These are phyloP conservation scores for Phrynosoma platyrhinos DNA, from an alignment of 2,113 vertebrate genomes.

Conservation along the genomic window DNA sequence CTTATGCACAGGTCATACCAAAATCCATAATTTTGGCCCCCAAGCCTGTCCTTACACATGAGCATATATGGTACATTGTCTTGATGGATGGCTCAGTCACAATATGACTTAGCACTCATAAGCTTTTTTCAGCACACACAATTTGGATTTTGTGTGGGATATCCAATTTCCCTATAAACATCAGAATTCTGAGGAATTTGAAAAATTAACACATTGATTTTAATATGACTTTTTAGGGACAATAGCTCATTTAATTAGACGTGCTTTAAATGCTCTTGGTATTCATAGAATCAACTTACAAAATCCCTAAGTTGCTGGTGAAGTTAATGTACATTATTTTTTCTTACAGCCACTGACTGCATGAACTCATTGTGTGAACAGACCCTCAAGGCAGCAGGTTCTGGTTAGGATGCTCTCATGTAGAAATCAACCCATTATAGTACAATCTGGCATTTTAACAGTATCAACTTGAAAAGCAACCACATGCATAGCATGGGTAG, in stretches of 20 bases:
- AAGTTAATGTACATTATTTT: not conserved
- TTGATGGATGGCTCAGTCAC: too few relatives aligned
- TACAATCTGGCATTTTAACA: not conserved
- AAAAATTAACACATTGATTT: not conserved
- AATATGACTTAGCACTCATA: too few relatives aligned
- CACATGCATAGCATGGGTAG: not conserved
- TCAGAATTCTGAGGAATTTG: not conserved
- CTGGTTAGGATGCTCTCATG: not conserved
- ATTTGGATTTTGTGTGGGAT: too few relatives aligned
- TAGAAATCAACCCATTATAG: not conserved
- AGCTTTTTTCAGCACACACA: too few relatives aligned
- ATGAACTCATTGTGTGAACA: not conserved
- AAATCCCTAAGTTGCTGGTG: too few relatives aligned
- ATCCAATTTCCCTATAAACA: not conserved
- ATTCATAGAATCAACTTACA: too few relatives aligned
- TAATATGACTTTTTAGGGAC: not conserved
- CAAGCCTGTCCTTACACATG: too few relatives aligned
- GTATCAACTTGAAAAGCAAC: not conserved
- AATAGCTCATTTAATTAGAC: not conserved
- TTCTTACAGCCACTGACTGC: not conserved
- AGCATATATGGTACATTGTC: too few relatives aligned
- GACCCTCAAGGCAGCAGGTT: not conserved
- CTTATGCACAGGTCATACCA: too few relatives aligned
- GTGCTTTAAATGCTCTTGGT: too few relatives aligned
- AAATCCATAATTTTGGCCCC: too few relatives aligned